Conservation (phyloP, 2,113 vertebrate species). For the Platichthys stellatus region DNA sequence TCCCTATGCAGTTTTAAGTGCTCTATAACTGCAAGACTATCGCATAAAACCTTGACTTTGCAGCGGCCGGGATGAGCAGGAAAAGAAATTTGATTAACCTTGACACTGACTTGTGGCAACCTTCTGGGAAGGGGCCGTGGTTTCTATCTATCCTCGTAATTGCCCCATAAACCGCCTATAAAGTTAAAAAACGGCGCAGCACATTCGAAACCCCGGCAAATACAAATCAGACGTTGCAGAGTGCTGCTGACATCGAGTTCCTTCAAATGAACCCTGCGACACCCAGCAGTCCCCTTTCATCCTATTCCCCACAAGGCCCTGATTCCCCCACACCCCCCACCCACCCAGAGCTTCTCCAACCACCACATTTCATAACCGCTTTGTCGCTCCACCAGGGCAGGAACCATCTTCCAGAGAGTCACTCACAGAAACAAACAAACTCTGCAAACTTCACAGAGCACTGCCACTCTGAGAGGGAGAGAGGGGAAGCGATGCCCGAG, state of each 20-base stretch:
- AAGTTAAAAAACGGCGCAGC: conserved; percentile 4
- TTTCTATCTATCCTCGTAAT: conserved; percentile 44
- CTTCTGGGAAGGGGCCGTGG: conserved; percentile 31
- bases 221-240: conserved; percentile 33
- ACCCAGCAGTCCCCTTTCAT: conserved; percentile 45
- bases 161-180: conserved; percentile 50
- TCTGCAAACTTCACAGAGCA: conserved; percentile 58
- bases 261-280: conserved; percentile 39
- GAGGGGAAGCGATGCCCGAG: conserved; percentile 32
- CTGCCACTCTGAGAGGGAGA: conserved; percentile 36
- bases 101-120: conserved; percentile 30
- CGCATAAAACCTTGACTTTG: conserved; percentile 42
- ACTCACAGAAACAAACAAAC: conserved; percentile 68
- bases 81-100: conserved; percentile 43
- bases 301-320: conserved; percentile 46
- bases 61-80: conserved; percentile 3
- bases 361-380: conserved; percentile 55
- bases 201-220: conserved; percentile 20
- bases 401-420: conserved; percentile 51
- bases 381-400: conserved; percentile 45
- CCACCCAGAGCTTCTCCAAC: conserved; percentile 42
- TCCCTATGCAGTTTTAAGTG: conserved; percentile 27
- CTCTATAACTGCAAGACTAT: conserved; percentile 9
- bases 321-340: conserved; percentile 38
- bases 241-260: conserved; percentile 24